Evolutionary conservation across 1,140 invertebrate species (phyloP).

Genomic region (Hydropsyche tenuis): DNA sequence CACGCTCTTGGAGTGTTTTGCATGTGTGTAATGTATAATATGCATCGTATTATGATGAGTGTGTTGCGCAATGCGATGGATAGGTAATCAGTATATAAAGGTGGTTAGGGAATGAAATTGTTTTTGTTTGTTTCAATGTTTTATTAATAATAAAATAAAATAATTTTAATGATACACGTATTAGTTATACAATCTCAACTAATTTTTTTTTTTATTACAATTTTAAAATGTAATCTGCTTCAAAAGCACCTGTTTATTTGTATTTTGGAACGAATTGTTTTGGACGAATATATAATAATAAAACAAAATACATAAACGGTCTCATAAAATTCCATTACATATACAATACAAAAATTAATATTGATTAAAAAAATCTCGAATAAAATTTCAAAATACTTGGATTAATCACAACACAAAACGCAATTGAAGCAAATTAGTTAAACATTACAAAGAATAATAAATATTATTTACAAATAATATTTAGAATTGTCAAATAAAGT

Average conservation of each 20-base stretch:
- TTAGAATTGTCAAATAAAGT: neutral
- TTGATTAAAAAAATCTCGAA: neutral
- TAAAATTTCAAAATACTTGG: neutral
- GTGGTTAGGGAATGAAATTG: too few relatives aligned
- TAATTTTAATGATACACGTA: neutral
- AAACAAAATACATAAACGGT: too few relatives aligned
- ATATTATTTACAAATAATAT: slow-evolving; percentile 25
- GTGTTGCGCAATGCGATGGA: too few relatives aligned
- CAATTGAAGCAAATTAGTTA: neutral
- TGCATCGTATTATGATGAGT: too few relatives aligned
- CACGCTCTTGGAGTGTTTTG: too few relatives aligned
- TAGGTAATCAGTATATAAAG: too few relatives aligned
- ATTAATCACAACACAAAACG: slow-evolving; percentile 14
- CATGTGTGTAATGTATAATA: too few relatives aligned
- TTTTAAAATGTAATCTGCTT: neutral
- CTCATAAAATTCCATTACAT: too few relatives aligned
- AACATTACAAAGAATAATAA: neutral
- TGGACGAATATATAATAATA: too few relatives aligned
- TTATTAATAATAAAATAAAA: slow-evolving; percentile 26
- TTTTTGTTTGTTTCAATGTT: slow-evolving; percentile 9
- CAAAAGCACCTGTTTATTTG: slow-evolving; percentile 4
- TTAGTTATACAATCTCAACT: neutral
- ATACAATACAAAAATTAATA: neutral
- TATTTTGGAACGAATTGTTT: neutral
- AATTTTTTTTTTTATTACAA: too few relatives aligned